These are phyloP conservation scores for Pseudococcus jackbeardsleyi DNA, from an alignment of 2,888 invertebrate species.

Conservation along the genomic window DNA sequence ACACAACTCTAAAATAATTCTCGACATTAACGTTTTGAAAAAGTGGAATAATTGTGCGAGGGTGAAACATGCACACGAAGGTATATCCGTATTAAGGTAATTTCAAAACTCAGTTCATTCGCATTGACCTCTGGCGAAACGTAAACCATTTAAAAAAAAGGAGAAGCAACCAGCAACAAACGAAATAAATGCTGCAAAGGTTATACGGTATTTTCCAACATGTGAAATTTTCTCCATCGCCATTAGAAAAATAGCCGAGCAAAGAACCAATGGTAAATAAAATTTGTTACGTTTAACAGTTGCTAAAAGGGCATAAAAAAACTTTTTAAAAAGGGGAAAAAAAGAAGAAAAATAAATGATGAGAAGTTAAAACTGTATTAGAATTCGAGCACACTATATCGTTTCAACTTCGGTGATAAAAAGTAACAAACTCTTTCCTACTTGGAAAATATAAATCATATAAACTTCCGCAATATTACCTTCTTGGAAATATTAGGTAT, in stretches of 20 bases:
- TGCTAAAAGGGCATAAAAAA: slow-evolving; percentile 53
- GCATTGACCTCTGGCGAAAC: neutral
- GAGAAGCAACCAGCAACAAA: neutral
- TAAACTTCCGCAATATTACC: slow-evolving; percentile 50
- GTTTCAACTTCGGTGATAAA: slow-evolving; percentile 42
- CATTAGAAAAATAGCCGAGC: slow-evolving; percentile 36
- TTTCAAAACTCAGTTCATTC: neutral
- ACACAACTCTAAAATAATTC: neutral
- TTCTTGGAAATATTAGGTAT: slow-evolving; percentile 50
- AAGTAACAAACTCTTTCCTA: slow-evolving; percentile 53
- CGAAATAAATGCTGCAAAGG: slow-evolving; percentile 16
- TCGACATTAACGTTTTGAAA: neutral
- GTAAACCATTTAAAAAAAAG: neutral
- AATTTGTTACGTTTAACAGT: slow-evolving; percentile 46
- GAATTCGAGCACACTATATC: slow-evolving; percentile 51
- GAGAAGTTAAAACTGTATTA: slow-evolving; percentile 53
- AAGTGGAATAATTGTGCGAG: neutral
- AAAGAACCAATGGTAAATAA: slow-evolving; percentile 15
- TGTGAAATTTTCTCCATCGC: slow-evolving; percentile 42
- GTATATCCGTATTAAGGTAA: no score
- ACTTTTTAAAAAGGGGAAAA: neutral
- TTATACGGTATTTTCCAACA: slow-evolving; percentile 7
- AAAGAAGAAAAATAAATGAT: slow-evolving; percentile 40
- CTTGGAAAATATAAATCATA: slow-evolving; percentile 54
- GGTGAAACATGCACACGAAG: neutral